A percentile compares a stretch with the other conserved stretches of the same genome.
Evolutionary conservation across 2,888 invertebrate genomes (phyloP).

Genomic region (Sialis fuliginosa): DNA sequence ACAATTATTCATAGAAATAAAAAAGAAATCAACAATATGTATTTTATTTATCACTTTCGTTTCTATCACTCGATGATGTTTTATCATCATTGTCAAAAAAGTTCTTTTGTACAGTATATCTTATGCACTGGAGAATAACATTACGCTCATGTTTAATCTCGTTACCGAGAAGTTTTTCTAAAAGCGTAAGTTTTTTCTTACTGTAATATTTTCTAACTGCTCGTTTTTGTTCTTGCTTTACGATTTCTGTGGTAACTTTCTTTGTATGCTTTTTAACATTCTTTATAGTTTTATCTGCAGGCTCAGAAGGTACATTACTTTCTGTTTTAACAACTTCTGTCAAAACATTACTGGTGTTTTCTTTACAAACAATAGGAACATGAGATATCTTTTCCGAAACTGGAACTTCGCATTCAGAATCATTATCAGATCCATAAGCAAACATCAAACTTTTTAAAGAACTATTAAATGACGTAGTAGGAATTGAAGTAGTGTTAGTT

Average conservation of each 20-base stretch:
- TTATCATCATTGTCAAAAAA: conserved; percentile 35
- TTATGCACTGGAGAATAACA: conserved; percentile 69
- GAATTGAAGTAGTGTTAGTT: background rate
- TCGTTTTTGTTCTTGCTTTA: conserved; percentile 7
- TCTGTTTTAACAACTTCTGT: conserved; percentile 9
- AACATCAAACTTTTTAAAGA: conserved; percentile 36
- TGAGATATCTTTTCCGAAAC: conserved; percentile 4
- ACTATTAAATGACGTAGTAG: conserved; percentile 24
- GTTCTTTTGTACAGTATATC: conserved; percentile 57
- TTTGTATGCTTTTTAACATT: conserved; percentile 9
- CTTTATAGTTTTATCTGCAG: conserved; percentile 9
- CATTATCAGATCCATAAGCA: conserved; percentile 37
- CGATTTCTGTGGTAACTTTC: conserved; percentile 12
- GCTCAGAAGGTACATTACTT: conserved; percentile 12
- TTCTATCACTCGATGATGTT: too few species aligned
- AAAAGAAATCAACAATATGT: too few species aligned
- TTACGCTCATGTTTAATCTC: conserved; percentile 79
- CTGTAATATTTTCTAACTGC: conserved; percentile 4
- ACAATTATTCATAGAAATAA: too few species aligned
- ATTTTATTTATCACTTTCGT: too few species aligned
- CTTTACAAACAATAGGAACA: background rate
- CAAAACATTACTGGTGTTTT: conserved; percentile 6
- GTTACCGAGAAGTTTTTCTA: conserved; percentile 51
- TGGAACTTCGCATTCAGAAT: conserved; percentile 17
- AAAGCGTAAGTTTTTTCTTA: conserved; percentile 26